Percentiles rank a stretch among this genome's conserved stretches.
Evolutionary conservation across 1,140 invertebrate species (phyloP).

Genomic region (Trichomalopsis sarcophagae): DNA sequence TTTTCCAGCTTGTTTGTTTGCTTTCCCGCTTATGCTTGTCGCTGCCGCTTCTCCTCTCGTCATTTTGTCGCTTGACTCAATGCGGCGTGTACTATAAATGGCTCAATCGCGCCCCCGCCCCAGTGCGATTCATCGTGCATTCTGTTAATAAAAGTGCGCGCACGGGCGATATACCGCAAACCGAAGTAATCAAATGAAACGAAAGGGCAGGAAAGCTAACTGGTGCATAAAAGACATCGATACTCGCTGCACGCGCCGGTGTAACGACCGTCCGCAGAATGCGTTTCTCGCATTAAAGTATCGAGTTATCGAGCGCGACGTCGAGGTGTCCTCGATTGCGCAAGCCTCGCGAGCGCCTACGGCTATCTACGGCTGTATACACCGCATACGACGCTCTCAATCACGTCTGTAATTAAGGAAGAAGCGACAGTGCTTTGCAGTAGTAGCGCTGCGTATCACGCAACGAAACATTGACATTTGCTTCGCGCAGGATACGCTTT

Average conservation of each 20-base stretch:
- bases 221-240: constrained; percentile 15
- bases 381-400: not conserved
- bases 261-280: constrained; percentile 2
- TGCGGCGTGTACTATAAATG: too few relatives aligned
- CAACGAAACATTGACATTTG: too few relatives aligned
- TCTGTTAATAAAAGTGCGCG: too few relatives aligned
- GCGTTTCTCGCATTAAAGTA: constrained; percentile 11
- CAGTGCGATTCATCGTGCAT: too few relatives aligned
- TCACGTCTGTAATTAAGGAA: not conserved
- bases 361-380: too few relatives aligned
- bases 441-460: too few relatives aligned
- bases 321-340: not conserved
- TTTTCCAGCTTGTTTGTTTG: constrained; percentile 1
- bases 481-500: too few relatives aligned
- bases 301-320: not conserved
- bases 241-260: not conserved
- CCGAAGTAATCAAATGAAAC: not conserved
- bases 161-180: too few relatives aligned
- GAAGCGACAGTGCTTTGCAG: too few relatives aligned
- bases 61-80: too few relatives aligned
- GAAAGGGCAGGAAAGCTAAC: not conserved
- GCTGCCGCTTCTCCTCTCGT: not conserved
- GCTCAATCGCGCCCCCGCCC: too few relatives aligned
- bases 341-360: not conserved
- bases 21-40: not conserved